Evolutionary conservation across 1,140 invertebrate genomes (phyloP), one percentile per base, ranked within the genome.

Genomic region (Calephelis nemesis): DNA sequence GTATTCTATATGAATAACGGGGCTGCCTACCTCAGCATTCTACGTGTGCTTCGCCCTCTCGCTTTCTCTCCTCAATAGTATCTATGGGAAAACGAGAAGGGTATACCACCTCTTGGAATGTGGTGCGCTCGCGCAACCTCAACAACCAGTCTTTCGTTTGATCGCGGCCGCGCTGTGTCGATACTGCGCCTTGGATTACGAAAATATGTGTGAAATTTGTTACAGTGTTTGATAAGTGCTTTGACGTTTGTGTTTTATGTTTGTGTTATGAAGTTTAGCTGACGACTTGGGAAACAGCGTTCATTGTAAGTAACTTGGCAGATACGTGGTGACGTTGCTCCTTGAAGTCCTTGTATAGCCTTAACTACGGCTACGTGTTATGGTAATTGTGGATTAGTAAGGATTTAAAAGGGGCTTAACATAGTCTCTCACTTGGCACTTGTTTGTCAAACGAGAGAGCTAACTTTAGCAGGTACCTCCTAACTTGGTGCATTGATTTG

Each of bases 241-340:
- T 81, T 80, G 77, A 83, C 72, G 74, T 76, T 75, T 75, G 86
- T 85, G 83, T 68, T 72, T 58, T 70, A 84, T 77, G 76, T 79
- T 74, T 87, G 81, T 91, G 88, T 88, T 88, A 91, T 91, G 88
- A 87, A 85, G 85, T 84, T 83, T 80, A 79, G 84, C 83, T 87
- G 85, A 87, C 81, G 86, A 76, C 73, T 74, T 69, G 77, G 83
- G 77, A 79, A 85, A 87, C 79, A 83, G 78, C 76, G 76, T 87
- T 84, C 85, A 82, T 87, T 81, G 88, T 90, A 87, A 90, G 87
- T 90, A 79, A 76, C 68, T 75, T 81, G 70, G 73, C 71, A 3
- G 75, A 15, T 85, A 88, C 88, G 86, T 88, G 86, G 78, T 89
- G 84, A 89, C 87, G 87, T 88, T 77, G 79, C 72, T 78, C 72